Conservation (phyloP, 2,113 vertebrate species). For the Hypanus sabinus region DNA sequence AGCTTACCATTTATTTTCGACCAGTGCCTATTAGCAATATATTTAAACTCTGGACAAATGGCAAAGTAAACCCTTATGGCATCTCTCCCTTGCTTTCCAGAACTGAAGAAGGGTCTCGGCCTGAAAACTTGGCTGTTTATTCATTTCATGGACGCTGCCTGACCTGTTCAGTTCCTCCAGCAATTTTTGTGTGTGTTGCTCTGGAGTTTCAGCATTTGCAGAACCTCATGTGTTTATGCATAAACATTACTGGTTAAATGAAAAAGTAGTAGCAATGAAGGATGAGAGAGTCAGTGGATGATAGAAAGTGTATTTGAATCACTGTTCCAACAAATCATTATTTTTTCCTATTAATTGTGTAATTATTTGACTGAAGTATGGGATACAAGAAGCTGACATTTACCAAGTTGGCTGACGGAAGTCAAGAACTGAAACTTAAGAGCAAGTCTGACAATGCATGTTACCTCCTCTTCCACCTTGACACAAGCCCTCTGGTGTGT, state of each 20-base stretch:
- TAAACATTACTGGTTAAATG: constrained; percentile 6
- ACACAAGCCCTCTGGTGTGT: no score
- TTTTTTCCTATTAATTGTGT: not conserved
- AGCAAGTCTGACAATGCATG: not conserved
- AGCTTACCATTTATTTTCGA: not conserved
- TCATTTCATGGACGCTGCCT: no score
- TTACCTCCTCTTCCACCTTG: no score
- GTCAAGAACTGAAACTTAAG: not conserved
- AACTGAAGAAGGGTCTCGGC: no score
- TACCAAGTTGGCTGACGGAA: not conserved
- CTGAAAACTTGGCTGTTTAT: no score
- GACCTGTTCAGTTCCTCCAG: no score
- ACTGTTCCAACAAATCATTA: not conserved
- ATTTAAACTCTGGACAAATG: not conserved
- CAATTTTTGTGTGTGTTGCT: no score
- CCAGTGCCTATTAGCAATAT: not conserved
- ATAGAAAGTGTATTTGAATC: not conserved
- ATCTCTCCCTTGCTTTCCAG: no score
- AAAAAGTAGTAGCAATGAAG: not conserved
- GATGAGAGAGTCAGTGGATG: not conserved
- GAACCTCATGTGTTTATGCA: no score
- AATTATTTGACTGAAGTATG: no score
- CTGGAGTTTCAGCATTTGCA: no score
- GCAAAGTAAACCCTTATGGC: not conserved
- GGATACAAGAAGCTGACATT: not conserved